These are phyloP conservation scores for Gari tellinella DNA, from an alignment of 2,888 invertebrate genomes.

Conservation along the genomic window DNA sequence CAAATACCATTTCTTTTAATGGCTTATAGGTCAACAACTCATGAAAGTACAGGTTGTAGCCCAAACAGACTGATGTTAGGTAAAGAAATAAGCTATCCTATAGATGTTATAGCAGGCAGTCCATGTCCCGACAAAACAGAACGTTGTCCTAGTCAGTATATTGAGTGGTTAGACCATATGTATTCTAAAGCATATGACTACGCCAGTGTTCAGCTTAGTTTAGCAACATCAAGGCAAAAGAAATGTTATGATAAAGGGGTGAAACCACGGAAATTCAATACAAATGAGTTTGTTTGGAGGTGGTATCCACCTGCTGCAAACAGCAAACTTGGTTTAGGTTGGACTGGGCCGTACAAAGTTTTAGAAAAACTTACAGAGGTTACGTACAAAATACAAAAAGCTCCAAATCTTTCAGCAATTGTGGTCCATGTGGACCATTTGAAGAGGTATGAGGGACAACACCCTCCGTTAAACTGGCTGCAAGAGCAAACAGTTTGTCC, in stretches of 20 bases:
- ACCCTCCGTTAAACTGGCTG: no score
- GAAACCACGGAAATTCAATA: constrained; percentile 3
- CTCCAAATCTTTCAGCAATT: no score
- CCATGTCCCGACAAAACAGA: background rate
- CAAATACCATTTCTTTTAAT: no score
- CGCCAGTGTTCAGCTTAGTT: constrained; percentile 8
- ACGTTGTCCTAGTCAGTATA: constrained; percentile 16
- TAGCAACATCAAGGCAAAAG: constrained; percentile 23
- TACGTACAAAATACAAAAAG: constrained; percentile 17
- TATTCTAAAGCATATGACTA: constrained; percentile 2
- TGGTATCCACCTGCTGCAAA: constrained; percentile 39
- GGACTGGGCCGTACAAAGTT: constrained; percentile 20
- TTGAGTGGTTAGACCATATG: constrained; percentile 18
- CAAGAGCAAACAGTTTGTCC: no score
- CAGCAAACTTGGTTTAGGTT: constrained; percentile 31
- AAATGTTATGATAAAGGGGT: constrained; percentile 15
- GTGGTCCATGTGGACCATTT: no score
- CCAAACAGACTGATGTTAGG: no score
- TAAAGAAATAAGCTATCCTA: no score
- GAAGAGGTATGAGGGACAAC: no score
- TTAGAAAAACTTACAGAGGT: constrained; percentile 1
- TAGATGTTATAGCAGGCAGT: constrained; percentile 12
- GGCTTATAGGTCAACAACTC: no score
- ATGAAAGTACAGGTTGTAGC: no score
- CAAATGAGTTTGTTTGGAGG: constrained; percentile 7